These are phyloP conservation scores for Cryptocheilus praepositus DNA, from an alignment of 2,888 invertebrate genomes.

Conservation along the genomic window DNA sequence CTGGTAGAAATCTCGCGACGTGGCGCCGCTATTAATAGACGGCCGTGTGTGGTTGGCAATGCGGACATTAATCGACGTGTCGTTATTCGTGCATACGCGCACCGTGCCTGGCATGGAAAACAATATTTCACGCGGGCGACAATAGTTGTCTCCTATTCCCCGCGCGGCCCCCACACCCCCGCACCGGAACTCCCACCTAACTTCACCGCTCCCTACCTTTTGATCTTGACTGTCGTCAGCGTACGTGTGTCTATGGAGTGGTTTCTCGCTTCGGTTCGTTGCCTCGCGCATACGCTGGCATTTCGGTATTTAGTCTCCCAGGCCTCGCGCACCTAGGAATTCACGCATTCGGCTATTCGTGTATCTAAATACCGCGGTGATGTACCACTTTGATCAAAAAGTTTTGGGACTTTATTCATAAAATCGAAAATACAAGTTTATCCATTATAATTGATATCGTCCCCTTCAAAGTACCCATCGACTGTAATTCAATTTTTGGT, in stretches of 20 bases:
- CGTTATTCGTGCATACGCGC: slow-evolving; percentile 63
- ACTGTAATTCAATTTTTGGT: too few species aligned
- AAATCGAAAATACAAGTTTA: too few species aligned
- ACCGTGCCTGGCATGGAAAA: slow-evolving; percentile 65
- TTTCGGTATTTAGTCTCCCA: too few species aligned
- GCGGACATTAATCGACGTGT: slow-evolving; percentile 67
- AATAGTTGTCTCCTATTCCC: slow-evolving; percentile 55
- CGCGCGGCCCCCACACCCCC: slow-evolving; percentile 17
- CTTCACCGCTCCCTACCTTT: slow-evolving; percentile 18
- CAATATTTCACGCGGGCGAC: slow-evolving; percentile 64
- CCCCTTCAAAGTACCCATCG: too few species aligned
- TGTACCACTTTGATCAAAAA: too few species aligned
- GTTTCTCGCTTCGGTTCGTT: background rate
- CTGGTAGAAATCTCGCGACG: slow-evolving; percentile 44
- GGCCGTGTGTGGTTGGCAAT: slow-evolving; percentile 57
- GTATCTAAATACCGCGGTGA: too few species aligned
- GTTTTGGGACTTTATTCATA: too few species aligned
- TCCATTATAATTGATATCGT: too few species aligned
- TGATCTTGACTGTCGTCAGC: slow-evolving; percentile 6
- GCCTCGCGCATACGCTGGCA: too few species aligned
- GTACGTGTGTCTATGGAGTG: background rate
- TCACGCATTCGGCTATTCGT: too few species aligned
- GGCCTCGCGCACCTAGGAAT: too few species aligned
- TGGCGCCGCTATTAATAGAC: slow-evolving; percentile 63
- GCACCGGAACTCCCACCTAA: slow-evolving; percentile 19